Conservation (phyloP, 2,113 vertebrate species). For the Chaetodon trifascialis region DNA sequence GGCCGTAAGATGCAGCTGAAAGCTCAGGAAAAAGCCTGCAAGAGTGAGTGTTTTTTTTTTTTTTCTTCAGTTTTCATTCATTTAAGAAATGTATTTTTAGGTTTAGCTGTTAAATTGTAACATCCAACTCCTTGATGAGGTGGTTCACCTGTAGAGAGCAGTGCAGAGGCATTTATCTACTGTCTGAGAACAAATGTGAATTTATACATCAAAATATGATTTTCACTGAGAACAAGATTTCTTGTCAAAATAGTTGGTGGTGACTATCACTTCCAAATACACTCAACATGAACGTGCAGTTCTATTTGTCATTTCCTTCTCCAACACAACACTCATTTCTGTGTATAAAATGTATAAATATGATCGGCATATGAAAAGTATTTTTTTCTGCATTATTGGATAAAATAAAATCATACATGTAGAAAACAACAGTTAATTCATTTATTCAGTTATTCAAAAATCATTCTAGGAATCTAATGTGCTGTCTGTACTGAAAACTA, state of each 20-base stretch:
- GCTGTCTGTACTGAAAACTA: background rate
- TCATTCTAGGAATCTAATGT: background rate
- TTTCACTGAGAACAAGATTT: background rate
- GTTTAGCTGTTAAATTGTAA: background rate
- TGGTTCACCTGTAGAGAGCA: conserved; percentile 12
- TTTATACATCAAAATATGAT: background rate
- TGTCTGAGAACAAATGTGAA: background rate
- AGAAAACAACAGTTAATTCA: background rate
- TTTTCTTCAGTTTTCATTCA: background rate
- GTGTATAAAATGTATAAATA: background rate
- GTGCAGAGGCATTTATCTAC: background rate
- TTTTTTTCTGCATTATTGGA: background rate
- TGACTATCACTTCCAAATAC: too few species aligned
- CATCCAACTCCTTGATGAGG: background rate
- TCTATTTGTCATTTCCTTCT: background rate
- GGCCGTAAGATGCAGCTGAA: background rate
- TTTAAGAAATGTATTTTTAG: background rate
- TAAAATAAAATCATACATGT: background rate
- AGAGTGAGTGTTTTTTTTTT: background rate
- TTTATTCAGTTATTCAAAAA: background rate
- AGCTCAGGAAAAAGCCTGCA: background rate
- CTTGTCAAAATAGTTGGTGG: too few species aligned
- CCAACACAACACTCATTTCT: background rate
- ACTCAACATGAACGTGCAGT: background rate
- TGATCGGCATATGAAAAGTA: background rate